Evolutionary conservation across 2,888 invertebrate genomes (phyloP).

Genomic region (Hofmannophila pseudospretella): DNA sequence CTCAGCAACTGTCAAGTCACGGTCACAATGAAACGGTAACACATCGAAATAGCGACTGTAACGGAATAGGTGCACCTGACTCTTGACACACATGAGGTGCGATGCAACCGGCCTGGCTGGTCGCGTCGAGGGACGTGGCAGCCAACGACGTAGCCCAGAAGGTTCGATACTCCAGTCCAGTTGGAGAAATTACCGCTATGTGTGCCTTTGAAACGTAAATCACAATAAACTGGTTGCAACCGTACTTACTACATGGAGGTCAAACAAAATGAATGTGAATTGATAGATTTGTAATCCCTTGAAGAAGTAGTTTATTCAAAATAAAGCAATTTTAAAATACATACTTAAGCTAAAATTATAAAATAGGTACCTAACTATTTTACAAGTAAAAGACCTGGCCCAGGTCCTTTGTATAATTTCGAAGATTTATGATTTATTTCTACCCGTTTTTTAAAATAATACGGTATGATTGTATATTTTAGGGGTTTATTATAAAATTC

Average conservation of each 20-base stretch:
- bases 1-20: conserved; percentile 4
- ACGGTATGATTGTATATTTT: no score
- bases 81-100: conserved; percentile 7
- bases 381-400: no score
- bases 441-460: no score
- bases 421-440: no score
- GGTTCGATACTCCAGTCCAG: background rate
- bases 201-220: background rate
- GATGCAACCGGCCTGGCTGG: background rate
- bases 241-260: background rate
- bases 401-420: no score
- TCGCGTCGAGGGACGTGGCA: background rate
- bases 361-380: no score
- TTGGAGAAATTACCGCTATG: background rate
- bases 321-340: no score
- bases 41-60: conserved; percentile 8
- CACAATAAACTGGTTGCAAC: background rate
- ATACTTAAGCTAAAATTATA: no score
- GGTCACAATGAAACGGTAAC: conserved; percentile 6
- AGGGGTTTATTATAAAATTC: no score
- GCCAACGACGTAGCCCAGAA: background rate
- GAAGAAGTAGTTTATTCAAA: background rate
- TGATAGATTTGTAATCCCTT: no score
- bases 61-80: conserved; percentile 10
- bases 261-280: no score